Percentiles rank a stretch among this genome's conserved stretches.
Conservation (phyloP, 2,113 vertebrate genomes). For the Seriola rivoliana region DNA sequence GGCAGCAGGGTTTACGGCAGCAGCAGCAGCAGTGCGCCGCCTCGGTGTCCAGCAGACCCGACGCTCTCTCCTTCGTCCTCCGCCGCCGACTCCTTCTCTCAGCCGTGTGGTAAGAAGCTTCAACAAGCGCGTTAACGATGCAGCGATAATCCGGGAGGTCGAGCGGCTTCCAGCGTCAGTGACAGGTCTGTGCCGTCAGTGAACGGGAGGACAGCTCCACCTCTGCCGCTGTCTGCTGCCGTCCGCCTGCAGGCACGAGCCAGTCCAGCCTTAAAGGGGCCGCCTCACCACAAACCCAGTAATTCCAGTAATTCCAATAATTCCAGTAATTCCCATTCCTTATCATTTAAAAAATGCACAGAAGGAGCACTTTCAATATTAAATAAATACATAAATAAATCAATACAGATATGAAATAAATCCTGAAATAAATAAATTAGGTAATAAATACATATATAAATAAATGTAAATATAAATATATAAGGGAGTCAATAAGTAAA, state of each 20-base stretch:
- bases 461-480: too few relatives aligned
- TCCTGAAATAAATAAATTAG: too few relatives aligned
- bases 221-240: conserved; percentile 15
- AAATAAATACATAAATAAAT: too few relatives aligned
- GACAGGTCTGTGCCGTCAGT: not conserved
- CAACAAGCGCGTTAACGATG: not conserved
- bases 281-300: not conserved
- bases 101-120: not conserved
- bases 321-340: too few relatives aligned
- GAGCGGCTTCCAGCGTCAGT: not conserved
- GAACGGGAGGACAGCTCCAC: conserved; percentile 2
- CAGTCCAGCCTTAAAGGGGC: conserved; percentile 66
- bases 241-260: not conserved
- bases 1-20: conserved; percentile 5
- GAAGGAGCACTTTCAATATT: too few relatives aligned
- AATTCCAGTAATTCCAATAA: too few relatives aligned
- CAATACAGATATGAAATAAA: too few relatives aligned
- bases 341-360: too few relatives aligned
- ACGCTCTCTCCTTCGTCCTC: conserved; percentile 2
- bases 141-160: not conserved
- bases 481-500: too few relatives aligned
- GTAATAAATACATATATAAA: too few relatives aligned
- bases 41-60: conserved; percentile 6
- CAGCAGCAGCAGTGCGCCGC: conserved; percentile 28
- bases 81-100: not conserved